Evolutionary conservation across 2,113 vertebrate species (phyloP), one percentile per base, ranked within the genome.

Genomic region (Clarias macrocephalus): DNA sequence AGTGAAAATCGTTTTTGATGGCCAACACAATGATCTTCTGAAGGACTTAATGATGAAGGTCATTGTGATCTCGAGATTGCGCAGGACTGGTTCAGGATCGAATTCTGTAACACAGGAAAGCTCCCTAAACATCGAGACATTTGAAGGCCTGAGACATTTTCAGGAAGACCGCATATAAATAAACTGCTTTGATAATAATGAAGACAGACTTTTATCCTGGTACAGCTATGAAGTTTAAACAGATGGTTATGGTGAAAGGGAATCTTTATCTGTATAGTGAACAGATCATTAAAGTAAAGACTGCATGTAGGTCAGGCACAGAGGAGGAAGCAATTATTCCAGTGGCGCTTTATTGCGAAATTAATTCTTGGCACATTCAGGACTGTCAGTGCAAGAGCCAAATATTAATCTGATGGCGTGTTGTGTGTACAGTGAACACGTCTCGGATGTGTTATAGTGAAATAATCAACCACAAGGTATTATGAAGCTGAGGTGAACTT

Each of bases 311-410:
- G 72, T 73, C 72, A 48, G 11, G 3, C 21, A n/a, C 33, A 73
- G 21, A 15, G 73, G 15, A 52, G 73, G 23, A 76, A 76, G 42
- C 73, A 52, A 76, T 76, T 76, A 52, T 76, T 76, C 73, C 73
- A 15, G 21, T 6, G 11, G 48, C 19, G 72, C 3, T 54, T 52
- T 52, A 52, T 76, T 52, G 23, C 15, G 23, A 23, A 75, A 75
- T 52, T 52, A 52, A 76, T 54, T 76, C 42, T n/a, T 75, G 72
- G 72, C 72, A 75, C 37, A 75, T 75, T 75, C 72, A 25, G 21
- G 72, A 25, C 16, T 21, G 37, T 23, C 19, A 48, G 37, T 25
- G 37, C 37, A 37, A 18, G 33, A 73, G 70, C 70, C 70, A 42
- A 42, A 73, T 73, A 73, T 73, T 1, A 73, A 73, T 42, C 70